Evolutionary conservation across 2,113 vertebrate species (phyloP), one percentile per base, ranked within the genome.

Genomic region (Mesoclemmys tuberculata): DNA sequence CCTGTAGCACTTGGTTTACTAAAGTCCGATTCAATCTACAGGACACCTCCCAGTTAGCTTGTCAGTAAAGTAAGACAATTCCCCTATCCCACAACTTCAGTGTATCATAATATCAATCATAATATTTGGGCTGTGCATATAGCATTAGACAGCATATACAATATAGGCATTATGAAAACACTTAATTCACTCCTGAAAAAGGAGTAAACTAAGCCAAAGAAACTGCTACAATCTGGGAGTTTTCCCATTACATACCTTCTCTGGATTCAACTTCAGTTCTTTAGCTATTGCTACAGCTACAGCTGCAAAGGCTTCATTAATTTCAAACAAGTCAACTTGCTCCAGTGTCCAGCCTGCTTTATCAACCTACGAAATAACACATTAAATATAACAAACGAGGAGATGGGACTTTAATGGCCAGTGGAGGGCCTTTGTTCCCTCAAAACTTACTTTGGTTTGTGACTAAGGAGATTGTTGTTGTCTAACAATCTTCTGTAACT

Each of bases 251-350:
- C 29, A 96, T 97, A 99, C 99, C 99, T 99, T 99, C 51, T 99
- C 99, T 26, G 80, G 97, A 89, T 98, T 98, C 71, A 99, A 80
- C 93, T 99, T 98, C 2, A 99, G 98, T 84, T 99, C 99, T 97
- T 98, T 99, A 27, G 98, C 85, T 93, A 99, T 98, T 85, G 98
- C 99, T 26, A 98, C 8, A 22, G 99, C 98, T 21, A 99, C 68
- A 0, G 98, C 98, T 84, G 99, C 99, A 91, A 99, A 99, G 1
- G 99, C 99, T 97, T 99, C 99, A 9, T 99, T 99, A 93, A 99
- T 99, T 98, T 99, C 99, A 97, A 99, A 99, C 22, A 99, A 71
- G 90, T 99, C 99, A 1, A 99, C 98, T 78, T 99, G 98, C 31
- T 99, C 98, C 83, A 99, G 95, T 81, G 98, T 98, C 99, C 99